Conservation (phyloP, 1,140 invertebrate genomes). For the Dendroctonus ponderosae region DNA sequence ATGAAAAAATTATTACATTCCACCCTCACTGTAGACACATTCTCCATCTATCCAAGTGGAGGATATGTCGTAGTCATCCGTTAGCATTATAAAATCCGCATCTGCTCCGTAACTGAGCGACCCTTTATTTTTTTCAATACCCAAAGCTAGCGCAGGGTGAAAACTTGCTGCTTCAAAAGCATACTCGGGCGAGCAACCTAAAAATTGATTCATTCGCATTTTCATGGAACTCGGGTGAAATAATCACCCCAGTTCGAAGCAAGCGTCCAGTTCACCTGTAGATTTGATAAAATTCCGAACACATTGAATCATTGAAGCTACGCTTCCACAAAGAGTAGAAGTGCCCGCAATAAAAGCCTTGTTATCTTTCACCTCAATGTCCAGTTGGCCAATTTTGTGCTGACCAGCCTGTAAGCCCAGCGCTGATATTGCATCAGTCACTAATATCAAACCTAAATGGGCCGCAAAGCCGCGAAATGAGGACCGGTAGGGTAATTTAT, state of each 20-base stretch:
- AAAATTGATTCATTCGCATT: constrained; percentile 26
- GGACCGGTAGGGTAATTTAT: background rate
- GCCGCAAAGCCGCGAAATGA: background rate
- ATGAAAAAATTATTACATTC: no score
- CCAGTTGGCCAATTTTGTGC: constrained; percentile 82
- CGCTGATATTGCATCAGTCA: constrained; percentile 95
- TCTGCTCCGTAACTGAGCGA: constrained; percentile 85
- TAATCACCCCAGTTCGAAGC: background rate
- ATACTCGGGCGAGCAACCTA: constrained; percentile 78
- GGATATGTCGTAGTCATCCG: constrained; percentile 72
- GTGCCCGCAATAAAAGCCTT: constrained; percentile 83
- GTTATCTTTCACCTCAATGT: constrained; percentile 74
- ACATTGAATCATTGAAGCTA: constrained; percentile 82
- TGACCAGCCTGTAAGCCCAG: constrained; percentile 84
- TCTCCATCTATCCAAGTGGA: constrained; percentile 92
- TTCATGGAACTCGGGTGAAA: no score
- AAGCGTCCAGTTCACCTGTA: constrained; percentile 60
- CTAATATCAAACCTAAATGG: constrained; percentile 78
- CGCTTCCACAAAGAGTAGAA: constrained; percentile 88
- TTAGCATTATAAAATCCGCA: constrained; percentile 89
- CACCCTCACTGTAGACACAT: constrained; percentile 44
- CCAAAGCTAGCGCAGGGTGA: constrained; percentile 83
- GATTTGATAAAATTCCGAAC: constrained; percentile 69
- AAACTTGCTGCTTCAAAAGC: constrained; percentile 89
- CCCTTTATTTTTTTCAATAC: constrained; percentile 78